Percentiles rank a stretch among this genome's conserved stretches.
phyloP scores from a whole-genome alignment of 2,797 vertebrate species.

The Chelon auratus region DNA sequence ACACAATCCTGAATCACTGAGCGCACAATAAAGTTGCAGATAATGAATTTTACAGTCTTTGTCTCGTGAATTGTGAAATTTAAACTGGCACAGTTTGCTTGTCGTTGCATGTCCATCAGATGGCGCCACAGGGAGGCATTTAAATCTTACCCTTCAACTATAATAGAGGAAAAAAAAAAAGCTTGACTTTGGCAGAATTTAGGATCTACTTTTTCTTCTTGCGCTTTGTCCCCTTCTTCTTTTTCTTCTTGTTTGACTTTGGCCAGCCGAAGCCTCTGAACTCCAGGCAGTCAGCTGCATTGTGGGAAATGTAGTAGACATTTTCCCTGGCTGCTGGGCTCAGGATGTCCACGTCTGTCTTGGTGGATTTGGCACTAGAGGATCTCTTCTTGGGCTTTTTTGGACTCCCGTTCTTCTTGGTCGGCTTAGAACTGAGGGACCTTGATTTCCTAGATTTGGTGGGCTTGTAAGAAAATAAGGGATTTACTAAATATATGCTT shows the following conservation, averaged over 20 bases:
- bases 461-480: slow-evolving; percentile 39
- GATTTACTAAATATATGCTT: neutral
- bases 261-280: slow-evolving; percentile 88
- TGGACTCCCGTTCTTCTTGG: slow-evolving; percentile 74
- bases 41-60: slow-evolving; percentile 8
- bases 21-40: slow-evolving; percentile 63
- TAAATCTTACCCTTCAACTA: neutral
- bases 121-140: slow-evolving; percentile 11
- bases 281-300: slow-evolving; percentile 85
- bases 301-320: slow-evolving; percentile 90
- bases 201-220: slow-evolving; percentile 49
- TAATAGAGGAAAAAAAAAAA: neutral
- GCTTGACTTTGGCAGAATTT: slow-evolving; percentile 9
- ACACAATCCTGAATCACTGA: slow-evolving; percentile 18
- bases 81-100: slow-evolving; percentile 4
- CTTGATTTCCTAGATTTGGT: slow-evolving; percentile 78
- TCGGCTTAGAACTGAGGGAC: slow-evolving; percentile 64
- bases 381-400: slow-evolving; percentile 66
- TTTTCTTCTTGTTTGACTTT: slow-evolving; percentile 81
- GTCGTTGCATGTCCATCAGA: slow-evolving; percentile 31
- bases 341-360: slow-evolving; percentile 82
- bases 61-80: neutral
- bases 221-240: slow-evolving; percentile 69
- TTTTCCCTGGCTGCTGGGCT: slow-evolving; percentile 89
- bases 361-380: slow-evolving; percentile 70